A percentile compares a stretch with the other conserved stretches of the same genome.
These are phyloP conservation scores for Phenganax subtilis DNA, from an alignment of 92 coral and sea anemone genomes.

Conservation along the genomic window DNA sequence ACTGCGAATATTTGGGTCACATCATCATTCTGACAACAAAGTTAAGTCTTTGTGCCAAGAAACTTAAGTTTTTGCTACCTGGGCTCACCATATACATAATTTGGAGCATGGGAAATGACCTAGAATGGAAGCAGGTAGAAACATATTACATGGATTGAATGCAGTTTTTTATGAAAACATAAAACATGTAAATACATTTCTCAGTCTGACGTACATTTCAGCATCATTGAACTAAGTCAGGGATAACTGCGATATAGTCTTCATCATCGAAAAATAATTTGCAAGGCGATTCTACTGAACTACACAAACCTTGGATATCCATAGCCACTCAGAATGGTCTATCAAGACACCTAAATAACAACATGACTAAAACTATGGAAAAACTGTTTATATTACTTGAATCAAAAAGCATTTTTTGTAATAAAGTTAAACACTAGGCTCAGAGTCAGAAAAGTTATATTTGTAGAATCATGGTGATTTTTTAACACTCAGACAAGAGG, in stretches of 20 bases:
- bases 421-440: conserved; percentile 4
- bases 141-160: not conserved
- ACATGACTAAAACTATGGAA: not conserved
- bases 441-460: conserved; percentile 29
- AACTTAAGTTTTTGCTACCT: no score
- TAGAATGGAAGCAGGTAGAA: not conserved
- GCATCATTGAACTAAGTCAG: conserved; percentile 39
- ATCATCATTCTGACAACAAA: conserved; percentile 41
- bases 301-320: not conserved
- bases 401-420: not conserved
- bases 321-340: not conserved
- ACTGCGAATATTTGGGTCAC: conserved; percentile 45
- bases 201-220: conserved; percentile 42
- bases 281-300: not conserved
- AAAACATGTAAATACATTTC: not conserved
- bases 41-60: no score
- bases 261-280: conserved; percentile 20
- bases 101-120: not conserved
- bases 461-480: conserved; percentile 19
- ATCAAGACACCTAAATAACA: not conserved
- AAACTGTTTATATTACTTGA: no score
- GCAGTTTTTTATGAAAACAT: not conserved
- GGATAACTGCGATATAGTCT: conserved; percentile 43
- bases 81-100: not conserved
- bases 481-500: conserved; percentile 31